These are phyloP conservation scores for Aricia artaxerxes DNA, from an alignment of 2,888 invertebrate species.

Conservation along the genomic window DNA sequence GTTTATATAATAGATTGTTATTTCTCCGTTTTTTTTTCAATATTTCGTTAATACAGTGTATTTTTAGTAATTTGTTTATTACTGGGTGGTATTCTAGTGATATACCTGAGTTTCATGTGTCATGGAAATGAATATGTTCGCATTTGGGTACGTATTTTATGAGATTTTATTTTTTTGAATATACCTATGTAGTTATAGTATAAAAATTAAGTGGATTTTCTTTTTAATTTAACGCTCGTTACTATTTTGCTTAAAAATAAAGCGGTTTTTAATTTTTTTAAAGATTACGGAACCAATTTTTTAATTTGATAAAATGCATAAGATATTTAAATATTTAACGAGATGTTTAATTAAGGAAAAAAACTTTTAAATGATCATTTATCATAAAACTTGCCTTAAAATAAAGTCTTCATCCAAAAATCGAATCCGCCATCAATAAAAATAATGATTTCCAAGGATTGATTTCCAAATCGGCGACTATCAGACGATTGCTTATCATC, in stretches of 20 bases:
- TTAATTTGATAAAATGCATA: neutral
- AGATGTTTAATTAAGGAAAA: neutral
- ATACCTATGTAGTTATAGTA: neutral
- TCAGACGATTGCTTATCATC: slow-evolving; percentile 21
- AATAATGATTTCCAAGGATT: neutral
- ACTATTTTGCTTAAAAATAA: neutral
- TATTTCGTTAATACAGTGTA: neutral
- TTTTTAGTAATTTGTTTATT: neutral
- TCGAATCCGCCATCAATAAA: neutral
- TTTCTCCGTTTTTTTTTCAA: neutral
- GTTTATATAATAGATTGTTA: neutral
- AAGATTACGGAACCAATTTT: too few relatives aligned
- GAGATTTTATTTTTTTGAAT: neutral
- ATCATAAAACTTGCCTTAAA: neutral
- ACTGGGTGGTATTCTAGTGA: neutral
- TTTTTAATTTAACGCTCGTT: neutral
- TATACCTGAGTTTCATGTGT: neutral
- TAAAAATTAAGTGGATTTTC: too few relatives aligned
- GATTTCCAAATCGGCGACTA: neutral
- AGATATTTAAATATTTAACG: neutral
- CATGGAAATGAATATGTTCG: slow-evolving; percentile 11
- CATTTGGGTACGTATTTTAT: neutral
- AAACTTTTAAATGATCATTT: neutral
- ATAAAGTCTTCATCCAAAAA: neutral
- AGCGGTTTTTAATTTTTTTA: neutral